Evolutionary conservation across 1,140 invertebrate genomes (phyloP), one percentile per base, ranked within the genome.

Genomic region (Caenorhabditis latens): DNA sequence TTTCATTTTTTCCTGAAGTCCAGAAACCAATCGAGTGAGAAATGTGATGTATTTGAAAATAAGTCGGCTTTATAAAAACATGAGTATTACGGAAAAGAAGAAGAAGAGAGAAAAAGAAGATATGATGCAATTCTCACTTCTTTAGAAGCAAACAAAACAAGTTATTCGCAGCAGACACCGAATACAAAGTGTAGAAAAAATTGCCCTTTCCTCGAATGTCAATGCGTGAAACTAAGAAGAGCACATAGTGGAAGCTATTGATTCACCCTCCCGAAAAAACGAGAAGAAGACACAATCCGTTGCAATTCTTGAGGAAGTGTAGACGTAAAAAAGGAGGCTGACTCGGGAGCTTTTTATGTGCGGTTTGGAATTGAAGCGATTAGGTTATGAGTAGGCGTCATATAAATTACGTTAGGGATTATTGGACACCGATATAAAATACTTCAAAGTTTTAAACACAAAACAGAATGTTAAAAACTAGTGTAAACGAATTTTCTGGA

Each of bases 61-160:
- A 21, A 8, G 21, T 58, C 8, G 8, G 57, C n/a, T 14, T 63
- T 63, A 32, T 32, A 4, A 63, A 32, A 63, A 63, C 13, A 32
- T 32, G 24, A 21, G 4, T 11, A 21, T 14, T 8, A 63, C 24
- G 65, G 19, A 42, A 71, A 32, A 19, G 46, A 19, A 11, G 14
- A 1, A 21, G n/a, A n/a, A 19, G 5, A 71, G 65, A 71, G n/a
- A 21, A 19, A 71, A 46, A 46, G 61, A 71, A 71, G 71, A 79
- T 79, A 79, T 79, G 71, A 79, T 50, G 71, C 71, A 50, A 79
- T 79, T 79, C 71, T 79, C 43, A 79, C 46, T 79, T 50, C 9
- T 5, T 48, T 40, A 71, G n/a, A 21, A 61, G 65, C 65, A 71
- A 71, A 48, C 65, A 71, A 71, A 48, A 71, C 65, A 71, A 48